Conservation (phyloP, 37 sponge, comb jelly and placozoan genomes). For the Bolinopsis microptera region DNA sequence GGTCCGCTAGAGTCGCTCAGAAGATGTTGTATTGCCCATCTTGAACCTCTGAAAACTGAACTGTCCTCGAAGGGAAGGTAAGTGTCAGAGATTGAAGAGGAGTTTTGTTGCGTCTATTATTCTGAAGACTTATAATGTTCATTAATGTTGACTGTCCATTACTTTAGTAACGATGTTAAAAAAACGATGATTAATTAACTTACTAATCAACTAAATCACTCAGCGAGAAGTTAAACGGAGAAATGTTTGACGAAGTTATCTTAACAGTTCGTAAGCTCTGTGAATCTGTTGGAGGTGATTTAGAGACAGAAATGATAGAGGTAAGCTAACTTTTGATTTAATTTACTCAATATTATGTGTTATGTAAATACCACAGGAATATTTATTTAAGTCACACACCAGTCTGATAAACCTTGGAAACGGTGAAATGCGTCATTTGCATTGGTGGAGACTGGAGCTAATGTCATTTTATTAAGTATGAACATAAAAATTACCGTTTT, state of each 20-base stretch:
- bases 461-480: no score
- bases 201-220: background rate
- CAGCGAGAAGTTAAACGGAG: slow-evolving; percentile 14
- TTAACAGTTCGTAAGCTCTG: background rate
- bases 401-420: no score
- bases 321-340: background rate
- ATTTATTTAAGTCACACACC: no score
- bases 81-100: background rate
- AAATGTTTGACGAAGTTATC: background rate
- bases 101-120: background rate
- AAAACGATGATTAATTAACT: no score
- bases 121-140: no score
- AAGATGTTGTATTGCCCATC: background rate
- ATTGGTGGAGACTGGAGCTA: no score
- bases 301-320: slow-evolving; percentile 37
- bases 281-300: background rate
- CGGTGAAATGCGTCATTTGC: no score
- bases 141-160: no score
- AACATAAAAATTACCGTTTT: no score
- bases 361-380: no score
- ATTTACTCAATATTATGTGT: no score
- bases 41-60: slow-evolving; percentile 10
- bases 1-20: background rate
- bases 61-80: background rate
- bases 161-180: no score